Conservation (phyloP, 92 coral and sea anemone species). For the Siderastrea siderea region DNA sequence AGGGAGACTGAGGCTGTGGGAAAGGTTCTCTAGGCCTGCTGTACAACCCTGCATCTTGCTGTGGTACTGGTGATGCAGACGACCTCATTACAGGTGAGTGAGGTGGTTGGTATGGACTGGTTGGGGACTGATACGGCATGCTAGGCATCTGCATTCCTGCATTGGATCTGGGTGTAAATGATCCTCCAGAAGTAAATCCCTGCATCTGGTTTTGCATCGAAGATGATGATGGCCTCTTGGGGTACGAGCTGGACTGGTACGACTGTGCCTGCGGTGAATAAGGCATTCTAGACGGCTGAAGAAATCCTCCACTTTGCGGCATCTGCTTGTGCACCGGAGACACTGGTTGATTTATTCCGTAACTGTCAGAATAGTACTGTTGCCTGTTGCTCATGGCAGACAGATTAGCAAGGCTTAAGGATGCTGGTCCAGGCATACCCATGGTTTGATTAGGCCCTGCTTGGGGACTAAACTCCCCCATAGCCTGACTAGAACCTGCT, state of each 20-base stretch:
- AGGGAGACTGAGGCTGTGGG: slow-evolving; percentile 55
- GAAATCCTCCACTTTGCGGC: slow-evolving; percentile 41
- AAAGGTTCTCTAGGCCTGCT: slow-evolving; percentile 59
- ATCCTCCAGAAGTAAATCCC: slow-evolving; percentile 41
- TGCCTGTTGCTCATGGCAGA: slow-evolving; percentile 51
- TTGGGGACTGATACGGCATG: slow-evolving; percentile 65
- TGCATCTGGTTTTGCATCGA: slow-evolving; percentile 66
- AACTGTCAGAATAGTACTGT: slow-evolving; percentile 64
- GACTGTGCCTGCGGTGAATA: slow-evolving; percentile 44
- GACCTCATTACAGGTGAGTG: slow-evolving; percentile 67
- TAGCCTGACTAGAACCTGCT: slow-evolving; percentile 1
- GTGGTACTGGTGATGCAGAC: slow-evolving; percentile 72
- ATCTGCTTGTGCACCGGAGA: slow-evolving; percentile 67
- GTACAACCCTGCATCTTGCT: slow-evolving; percentile 69
- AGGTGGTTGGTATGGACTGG: slow-evolving; percentile 41
- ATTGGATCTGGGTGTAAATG: slow-evolving; percentile 65
- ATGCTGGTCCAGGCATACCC: slow-evolving; percentile 45
- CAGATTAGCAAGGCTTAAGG: slow-evolving; percentile 36
- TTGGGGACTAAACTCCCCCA: slow-evolving; percentile 40
- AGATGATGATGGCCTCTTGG: slow-evolving; percentile 71
- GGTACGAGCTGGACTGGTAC: slow-evolving; percentile 56
- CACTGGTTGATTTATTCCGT: slow-evolving; percentile 57
- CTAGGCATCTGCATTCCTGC: slow-evolving; percentile 65
- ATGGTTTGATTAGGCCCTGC: slow-evolving; percentile 31
- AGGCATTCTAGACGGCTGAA: slow-evolving; percentile 32